A percentile compares a stretch with the other conserved stretches of the same genome.
These are phyloP conservation scores for Caenorhabditis imperialis DNA, from an alignment of 2,888 invertebrate species.

Conservation along the genomic window DNA sequence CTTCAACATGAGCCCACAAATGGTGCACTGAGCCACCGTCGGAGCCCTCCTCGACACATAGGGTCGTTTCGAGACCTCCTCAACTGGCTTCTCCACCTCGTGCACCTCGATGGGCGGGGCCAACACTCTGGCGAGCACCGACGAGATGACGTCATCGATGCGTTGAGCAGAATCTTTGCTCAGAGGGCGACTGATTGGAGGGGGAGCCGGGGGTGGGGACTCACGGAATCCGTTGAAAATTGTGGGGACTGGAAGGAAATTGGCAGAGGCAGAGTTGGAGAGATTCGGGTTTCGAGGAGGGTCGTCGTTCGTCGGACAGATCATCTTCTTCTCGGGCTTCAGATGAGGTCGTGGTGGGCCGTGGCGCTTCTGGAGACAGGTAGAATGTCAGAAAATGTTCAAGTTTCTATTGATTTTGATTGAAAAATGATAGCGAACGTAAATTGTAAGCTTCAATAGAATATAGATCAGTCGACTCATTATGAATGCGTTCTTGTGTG, in stretches of 20 bases:
- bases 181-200: too few relatives aligned
- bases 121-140: slow-evolving; percentile 54
- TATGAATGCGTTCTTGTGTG: too few relatives aligned
- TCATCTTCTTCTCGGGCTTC: slow-evolving; percentile 55
- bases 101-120: slow-evolving; percentile 14
- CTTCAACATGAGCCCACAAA: slow-evolving; percentile 68
- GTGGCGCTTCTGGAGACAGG: slow-evolving; percentile 50
- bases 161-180: slow-evolving; percentile 17
- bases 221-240: neutral
- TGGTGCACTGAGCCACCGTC: slow-evolving; percentile 62
- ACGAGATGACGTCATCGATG: slow-evolving; percentile 64
- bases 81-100: slow-evolving; percentile 4
- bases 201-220: neutral
- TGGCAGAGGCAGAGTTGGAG: slow-evolving; percentile 15
- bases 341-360: slow-evolving; percentile 68
- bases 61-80: neutral
- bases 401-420: too few relatives aligned
- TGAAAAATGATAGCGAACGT: too few relatives aligned
- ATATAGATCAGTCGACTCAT: too few relatives aligned
- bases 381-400: neutral
- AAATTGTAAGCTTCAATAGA: too few relatives aligned
- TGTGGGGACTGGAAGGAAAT: slow-evolving; percentile 2
- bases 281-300: neutral
- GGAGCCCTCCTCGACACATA: slow-evolving; percentile 25
- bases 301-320: neutral